These are phyloP conservation scores for Porites lobata DNA, from an alignment of 92 coral and sea anemone genomes.

Conservation along the genomic window DNA sequence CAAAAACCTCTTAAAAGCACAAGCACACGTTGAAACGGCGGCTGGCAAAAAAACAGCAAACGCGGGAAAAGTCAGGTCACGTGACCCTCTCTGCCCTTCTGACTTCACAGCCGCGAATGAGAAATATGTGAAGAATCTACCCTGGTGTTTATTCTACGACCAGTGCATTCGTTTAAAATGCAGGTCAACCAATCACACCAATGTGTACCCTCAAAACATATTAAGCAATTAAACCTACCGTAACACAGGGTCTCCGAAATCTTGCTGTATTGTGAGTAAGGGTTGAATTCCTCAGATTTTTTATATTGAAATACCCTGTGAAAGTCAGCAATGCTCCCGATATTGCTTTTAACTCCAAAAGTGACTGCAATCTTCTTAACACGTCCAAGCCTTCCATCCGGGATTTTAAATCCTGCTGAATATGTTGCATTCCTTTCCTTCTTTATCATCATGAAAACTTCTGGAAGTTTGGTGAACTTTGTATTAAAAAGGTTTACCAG, in stretches of 20 bases:
- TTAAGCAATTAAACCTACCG: neutral
- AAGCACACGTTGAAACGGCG: no score
- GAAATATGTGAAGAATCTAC: no score
- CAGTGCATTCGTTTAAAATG: no score
- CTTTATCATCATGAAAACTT: conserved; percentile 12
- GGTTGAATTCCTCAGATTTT: neutral
- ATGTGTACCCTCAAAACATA: no score
- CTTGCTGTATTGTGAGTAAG: neutral
- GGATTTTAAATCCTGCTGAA: conserved; percentile 18
- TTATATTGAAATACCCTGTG: conserved; percentile 3
- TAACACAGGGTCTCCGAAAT: conserved; percentile 5
- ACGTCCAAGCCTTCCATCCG: conserved; percentile 12
- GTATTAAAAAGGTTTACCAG: conserved; percentile 16
- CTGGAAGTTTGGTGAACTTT: neutral
- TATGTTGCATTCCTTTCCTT: conserved; percentile 25
- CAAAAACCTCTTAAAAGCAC: no score
- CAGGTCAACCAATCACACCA: no score
- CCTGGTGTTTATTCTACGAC: no score
- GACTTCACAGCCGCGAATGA: no score
- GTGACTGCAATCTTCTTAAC: conserved; percentile 40
- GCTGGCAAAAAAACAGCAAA: no score
- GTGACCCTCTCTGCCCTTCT: no score
- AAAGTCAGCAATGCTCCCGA: conserved; percentile 23
- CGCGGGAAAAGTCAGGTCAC: no score
- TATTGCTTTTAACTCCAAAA: conserved; percentile 16